Conservation (phyloP, 2,888 invertebrate genomes). For the Yponomeuta malinellus region DNA sequence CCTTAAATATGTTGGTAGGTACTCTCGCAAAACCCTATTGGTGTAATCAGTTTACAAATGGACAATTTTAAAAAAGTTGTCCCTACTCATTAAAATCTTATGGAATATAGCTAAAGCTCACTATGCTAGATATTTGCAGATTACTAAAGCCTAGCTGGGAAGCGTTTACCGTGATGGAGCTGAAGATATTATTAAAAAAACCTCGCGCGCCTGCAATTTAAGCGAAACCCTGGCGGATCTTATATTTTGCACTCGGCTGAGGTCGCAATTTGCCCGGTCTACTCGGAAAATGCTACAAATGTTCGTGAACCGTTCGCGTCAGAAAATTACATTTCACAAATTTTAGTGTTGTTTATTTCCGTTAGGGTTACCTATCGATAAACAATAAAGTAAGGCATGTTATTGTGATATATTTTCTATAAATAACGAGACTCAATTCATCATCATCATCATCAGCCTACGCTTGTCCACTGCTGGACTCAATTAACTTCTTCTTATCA, state of each 20-base stretch:
- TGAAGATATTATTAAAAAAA: conserved; percentile 49
- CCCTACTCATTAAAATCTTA: background rate
- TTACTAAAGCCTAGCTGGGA: background rate
- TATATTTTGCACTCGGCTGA: conserved; percentile 56
- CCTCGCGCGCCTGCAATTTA: conserved; percentile 52
- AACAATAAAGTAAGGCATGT: background rate
- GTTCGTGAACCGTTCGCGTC: conserved; percentile 64
- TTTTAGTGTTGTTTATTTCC: conserved; percentile 45
- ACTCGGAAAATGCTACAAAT: conserved; percentile 70
- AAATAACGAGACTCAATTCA: no score
- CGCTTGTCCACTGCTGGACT: no score
- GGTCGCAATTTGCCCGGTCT: conserved; percentile 71
- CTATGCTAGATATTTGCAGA: background rate
- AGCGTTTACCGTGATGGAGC: background rate
- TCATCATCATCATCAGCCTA: no score
- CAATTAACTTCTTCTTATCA: no score
- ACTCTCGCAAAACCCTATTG: no score
- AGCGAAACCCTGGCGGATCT: conserved; percentile 63
- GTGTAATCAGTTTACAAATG: no score
- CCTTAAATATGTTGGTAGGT: no score
- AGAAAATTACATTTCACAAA: conserved; percentile 74
- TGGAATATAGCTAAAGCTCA: background rate
- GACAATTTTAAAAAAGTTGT: no score
- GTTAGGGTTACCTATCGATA: background rate
- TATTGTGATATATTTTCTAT: no score